These are phyloP conservation scores for Nasua narica DNA, from an alignment of 2,797 vertebrate genomes.

Conservation along the genomic window DNA sequence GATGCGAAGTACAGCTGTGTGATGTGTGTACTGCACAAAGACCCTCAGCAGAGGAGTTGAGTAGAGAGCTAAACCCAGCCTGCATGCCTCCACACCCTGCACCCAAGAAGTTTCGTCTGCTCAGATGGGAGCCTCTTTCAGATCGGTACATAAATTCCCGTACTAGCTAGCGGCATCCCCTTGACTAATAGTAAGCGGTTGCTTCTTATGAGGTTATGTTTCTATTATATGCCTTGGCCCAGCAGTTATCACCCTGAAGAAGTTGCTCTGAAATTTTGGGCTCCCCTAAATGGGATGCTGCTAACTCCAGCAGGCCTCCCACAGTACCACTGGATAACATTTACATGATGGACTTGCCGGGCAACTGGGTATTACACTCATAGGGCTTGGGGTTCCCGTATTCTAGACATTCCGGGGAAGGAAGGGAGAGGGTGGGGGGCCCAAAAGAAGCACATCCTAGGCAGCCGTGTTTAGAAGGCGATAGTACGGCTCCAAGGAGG, in stretches of 20 bases:
- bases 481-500: background rate
- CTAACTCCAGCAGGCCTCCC: background rate
- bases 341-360: background rate
- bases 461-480: background rate
- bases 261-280: background rate
- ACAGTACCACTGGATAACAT: too few relatives aligned
- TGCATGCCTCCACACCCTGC: background rate
- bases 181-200: background rate
- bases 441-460: background rate
- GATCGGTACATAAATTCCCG: background rate
- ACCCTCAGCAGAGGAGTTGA: background rate
- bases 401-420: background rate
- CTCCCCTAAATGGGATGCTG: background rate
- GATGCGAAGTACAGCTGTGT: background rate
- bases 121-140: background rate
- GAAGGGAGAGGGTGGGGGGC: background rate
- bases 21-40: background rate
- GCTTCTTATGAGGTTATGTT: background rate
- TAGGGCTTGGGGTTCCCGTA: background rate
- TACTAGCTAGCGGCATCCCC: background rate
- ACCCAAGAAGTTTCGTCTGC: background rate
- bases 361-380: too few relatives aligned
- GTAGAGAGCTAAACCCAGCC: background rate
- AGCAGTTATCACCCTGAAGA: background rate
- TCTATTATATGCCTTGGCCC: background rate